Conservation (phyloP, 2,113 vertebrate species). For the Baryphthengus martii region DNA sequence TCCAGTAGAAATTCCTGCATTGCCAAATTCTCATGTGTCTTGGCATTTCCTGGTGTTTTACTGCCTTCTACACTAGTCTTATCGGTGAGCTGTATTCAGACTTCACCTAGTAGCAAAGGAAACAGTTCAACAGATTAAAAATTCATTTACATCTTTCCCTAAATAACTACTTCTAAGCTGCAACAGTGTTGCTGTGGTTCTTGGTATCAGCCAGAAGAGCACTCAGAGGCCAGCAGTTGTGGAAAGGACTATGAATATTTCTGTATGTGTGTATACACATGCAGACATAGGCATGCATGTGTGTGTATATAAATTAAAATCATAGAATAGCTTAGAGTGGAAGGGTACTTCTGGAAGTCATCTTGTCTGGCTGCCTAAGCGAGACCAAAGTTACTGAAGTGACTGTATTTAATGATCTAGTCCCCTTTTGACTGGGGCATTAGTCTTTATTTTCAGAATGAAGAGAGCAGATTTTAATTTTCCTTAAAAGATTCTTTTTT, state of each 20-base stretch:
- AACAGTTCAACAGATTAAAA: no score
- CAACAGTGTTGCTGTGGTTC: accelerated
- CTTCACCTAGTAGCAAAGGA: no score
- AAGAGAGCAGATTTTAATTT: neutral
- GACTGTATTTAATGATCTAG: neutral
- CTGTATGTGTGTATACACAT: neutral
- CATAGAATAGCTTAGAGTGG: neutral
- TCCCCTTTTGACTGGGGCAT: neutral
- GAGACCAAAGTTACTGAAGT: neutral
- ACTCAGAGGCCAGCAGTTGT: neutral
- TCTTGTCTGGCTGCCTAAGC: neutral
- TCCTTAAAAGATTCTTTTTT: neutral
- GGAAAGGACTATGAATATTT: neutral
- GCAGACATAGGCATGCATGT: accelerated
- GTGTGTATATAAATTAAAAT: neutral
- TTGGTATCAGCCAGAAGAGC: neutral
- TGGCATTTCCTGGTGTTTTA: neutral
- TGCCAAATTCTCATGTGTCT: neutral
- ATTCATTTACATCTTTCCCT: neutral
- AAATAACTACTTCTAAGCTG: neutral
- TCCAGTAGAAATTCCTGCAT: neutral
- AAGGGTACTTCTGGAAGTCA: neutral
- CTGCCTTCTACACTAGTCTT: neutral
- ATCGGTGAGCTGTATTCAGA: neutral
- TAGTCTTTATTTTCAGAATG: neutral